phyloP scores from a whole-genome alignment of 2,888 invertebrate species.

The Nebria salina region DNA sequence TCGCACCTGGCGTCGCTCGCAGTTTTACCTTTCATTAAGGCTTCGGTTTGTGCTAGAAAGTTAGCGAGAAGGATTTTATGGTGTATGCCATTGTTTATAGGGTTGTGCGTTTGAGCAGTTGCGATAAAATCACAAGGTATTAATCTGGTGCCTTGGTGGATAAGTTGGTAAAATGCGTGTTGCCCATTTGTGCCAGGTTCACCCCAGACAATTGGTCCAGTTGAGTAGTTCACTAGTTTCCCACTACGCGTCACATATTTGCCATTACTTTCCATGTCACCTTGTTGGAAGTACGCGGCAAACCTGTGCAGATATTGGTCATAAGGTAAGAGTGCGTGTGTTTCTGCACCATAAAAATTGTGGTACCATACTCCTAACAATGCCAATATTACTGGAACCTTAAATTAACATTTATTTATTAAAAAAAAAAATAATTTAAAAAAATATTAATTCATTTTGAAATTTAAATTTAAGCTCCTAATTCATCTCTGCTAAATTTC shows the following conservation, averaged over 20 bases:
- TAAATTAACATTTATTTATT: constrained; percentile 50
- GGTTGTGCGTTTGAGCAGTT: constrained; percentile 92
- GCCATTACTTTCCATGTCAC: constrained; percentile 99
- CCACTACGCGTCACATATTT: constrained; percentile 87
- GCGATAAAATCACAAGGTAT: constrained; percentile 98
- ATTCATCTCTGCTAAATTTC: too few relatives aligned
- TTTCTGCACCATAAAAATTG: constrained; percentile 95
- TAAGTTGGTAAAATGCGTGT: constrained; percentile 99
- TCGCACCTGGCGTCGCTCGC: constrained; percentile 76
- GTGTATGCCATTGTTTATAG: constrained; percentile 80
- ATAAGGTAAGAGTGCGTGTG: constrained; percentile 95
- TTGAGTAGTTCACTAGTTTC: constrained; percentile 67
- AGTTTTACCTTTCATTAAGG: constrained; percentile 81
- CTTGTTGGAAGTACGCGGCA: constrained; percentile 99
- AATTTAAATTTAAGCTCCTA: too few relatives aligned
- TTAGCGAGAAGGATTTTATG: constrained; percentile 96
- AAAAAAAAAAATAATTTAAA: neutral
- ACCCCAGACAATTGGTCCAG: constrained; percentile 93
- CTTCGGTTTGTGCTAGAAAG: constrained; percentile 98
- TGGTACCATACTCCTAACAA: constrained; percentile 93
- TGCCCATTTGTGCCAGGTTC: constrained; percentile 99
- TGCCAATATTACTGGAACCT: constrained; percentile 94
- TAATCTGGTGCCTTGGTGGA: constrained; percentile 89
- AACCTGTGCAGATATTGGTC: constrained; percentile 99
- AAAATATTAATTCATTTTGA: too few relatives aligned